phyloP scores from a whole-genome alignment of 2,888 invertebrate species.

The Dysmachus trigonus region DNA sequence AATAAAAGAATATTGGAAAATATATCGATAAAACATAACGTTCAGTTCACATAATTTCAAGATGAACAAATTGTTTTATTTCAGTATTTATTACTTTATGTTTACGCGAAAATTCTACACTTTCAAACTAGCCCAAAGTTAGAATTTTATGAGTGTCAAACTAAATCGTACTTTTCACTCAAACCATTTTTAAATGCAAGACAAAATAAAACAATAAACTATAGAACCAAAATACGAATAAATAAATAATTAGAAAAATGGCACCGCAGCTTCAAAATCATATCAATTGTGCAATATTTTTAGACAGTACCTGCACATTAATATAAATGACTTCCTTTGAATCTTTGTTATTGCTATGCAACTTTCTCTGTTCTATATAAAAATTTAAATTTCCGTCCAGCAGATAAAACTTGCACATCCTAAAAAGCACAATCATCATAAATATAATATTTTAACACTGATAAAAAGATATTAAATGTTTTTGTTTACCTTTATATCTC shows the following conservation, averaged over 20 bases:
- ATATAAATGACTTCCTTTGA: too few relatives aligned
- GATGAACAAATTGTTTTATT: too few relatives aligned
- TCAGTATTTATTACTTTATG: too few relatives aligned
- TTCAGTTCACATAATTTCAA: too few relatives aligned
- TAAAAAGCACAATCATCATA: background rate
- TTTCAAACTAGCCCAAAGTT: too few relatives aligned
- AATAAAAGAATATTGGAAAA: too few relatives aligned
- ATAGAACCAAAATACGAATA: background rate
- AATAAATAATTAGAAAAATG: too few relatives aligned
- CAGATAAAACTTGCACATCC: background rate
- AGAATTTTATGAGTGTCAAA: too few relatives aligned
- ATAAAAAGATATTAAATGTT: background rate
- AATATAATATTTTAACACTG: background rate
- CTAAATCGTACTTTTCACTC: too few relatives aligned
- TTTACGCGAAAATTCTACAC: too few relatives aligned
- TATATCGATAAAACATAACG: too few relatives aligned
- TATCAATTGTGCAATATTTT: background rate
- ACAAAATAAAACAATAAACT: background rate
- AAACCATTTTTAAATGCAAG: too few relatives aligned
- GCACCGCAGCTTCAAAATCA: background rate
- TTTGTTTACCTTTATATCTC: background rate
- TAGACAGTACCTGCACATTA: background rate
- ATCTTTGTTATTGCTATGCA: background rate
- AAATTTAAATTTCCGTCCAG: conserved; percentile 19
- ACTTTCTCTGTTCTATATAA: background rate